These are phyloP conservation scores for Druon quercuslanigerum DNA, from an alignment of 1,140 invertebrate species.

Conservation along the genomic window DNA sequence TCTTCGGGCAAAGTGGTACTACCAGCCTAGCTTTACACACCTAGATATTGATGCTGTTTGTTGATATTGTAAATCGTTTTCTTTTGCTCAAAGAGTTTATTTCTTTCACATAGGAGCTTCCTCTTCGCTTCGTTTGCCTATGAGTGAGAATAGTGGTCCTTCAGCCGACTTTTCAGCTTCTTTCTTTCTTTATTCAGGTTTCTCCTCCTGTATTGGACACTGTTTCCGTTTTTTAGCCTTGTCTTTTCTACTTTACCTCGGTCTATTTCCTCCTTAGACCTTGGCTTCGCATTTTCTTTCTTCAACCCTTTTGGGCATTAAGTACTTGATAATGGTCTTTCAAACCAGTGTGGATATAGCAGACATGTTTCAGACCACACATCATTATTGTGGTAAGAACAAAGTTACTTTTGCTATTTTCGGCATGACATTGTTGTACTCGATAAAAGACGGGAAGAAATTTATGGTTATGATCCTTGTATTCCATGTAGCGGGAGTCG, in stretches of 20 bases:
- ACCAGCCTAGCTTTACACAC: too few species aligned
- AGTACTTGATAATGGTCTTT: not conserved
- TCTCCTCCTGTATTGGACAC: not conserved
- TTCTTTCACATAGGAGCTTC: not conserved
- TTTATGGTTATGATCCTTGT: too few species aligned
- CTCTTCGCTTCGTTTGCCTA: not conserved
- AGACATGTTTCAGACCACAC: not conserved
- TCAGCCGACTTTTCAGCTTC: not conserved
- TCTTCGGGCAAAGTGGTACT: too few species aligned
- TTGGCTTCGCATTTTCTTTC: not conserved
- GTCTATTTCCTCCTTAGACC: conserved; percentile 26
- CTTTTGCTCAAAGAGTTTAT: not conserved
- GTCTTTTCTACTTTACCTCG: conserved; percentile 7
- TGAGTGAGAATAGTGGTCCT: not conserved
- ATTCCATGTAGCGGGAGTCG: too few species aligned
- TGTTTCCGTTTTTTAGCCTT: not conserved
- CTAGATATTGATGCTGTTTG: too few species aligned
- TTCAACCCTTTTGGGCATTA: not conserved
- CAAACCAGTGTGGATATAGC: not conserved
- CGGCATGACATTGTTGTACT: not conserved
- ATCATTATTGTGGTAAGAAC: not conserved
- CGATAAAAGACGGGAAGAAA: not conserved
- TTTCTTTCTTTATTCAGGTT: not conserved
- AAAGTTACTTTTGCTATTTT: not conserved
- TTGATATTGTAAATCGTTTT: not conserved